These are phyloP conservation scores for Willisornis vidua DNA, from an alignment of 2,113 vertebrate genomes.

Conservation along the genomic window DNA sequence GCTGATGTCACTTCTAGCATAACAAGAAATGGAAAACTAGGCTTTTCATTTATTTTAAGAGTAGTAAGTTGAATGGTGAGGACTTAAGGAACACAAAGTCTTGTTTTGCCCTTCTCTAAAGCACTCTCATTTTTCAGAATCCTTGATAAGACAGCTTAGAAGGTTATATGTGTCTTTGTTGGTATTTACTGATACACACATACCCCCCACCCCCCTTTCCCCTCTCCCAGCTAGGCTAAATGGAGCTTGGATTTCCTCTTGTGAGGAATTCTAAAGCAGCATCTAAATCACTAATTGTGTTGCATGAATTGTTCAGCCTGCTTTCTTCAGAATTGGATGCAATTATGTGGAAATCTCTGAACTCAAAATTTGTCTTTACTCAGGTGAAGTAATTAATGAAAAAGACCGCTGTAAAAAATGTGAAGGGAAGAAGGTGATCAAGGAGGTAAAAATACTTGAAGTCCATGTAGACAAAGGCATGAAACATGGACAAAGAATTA, in stretches of 20 bases:
- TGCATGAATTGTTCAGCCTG: neutral
- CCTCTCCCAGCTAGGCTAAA: neutral
- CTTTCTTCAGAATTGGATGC: neutral
- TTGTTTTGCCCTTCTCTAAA: neutral
- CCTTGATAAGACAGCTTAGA: neutral
- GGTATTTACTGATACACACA: neutral
- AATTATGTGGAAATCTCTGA: neutral
- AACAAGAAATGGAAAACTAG: neutral
- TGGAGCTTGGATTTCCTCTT: neutral
- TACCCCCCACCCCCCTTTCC: accelerated
- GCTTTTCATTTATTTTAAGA: neutral
- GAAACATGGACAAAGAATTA: constrained; percentile 98
- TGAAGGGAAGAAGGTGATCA: constrained; percentile 96
- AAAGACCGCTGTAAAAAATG: constrained; percentile 99
- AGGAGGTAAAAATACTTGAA: constrained; percentile 98
- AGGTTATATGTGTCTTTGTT: neutral
- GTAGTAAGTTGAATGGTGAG: neutral
- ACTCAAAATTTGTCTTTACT: constrained; percentile 13
- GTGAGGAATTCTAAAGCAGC: neutral
- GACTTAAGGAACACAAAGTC: neutral
- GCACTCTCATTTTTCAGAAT: neutral
- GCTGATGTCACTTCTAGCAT: neutral
- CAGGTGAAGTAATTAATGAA: constrained; percentile 98
- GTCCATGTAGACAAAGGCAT: constrained; percentile 99
- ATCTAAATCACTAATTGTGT: neutral